These are phyloP conservation scores for Apodemus sylvaticus DNA, from an alignment of 2,113 vertebrate genomes.

Conservation along the genomic window DNA sequence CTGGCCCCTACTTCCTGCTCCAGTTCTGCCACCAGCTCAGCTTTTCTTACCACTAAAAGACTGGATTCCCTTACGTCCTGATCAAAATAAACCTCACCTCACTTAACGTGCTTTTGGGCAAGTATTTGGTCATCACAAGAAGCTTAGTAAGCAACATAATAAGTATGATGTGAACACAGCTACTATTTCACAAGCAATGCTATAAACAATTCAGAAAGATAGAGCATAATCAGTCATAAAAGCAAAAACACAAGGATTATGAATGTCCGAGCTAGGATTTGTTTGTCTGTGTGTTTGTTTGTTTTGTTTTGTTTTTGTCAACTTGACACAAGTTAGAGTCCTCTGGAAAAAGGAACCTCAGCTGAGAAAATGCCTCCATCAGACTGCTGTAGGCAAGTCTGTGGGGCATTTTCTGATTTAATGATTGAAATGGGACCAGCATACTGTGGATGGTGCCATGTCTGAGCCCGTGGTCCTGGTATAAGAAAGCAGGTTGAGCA, in stretches of 20 bases:
- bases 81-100: not conserved
- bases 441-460: no score
- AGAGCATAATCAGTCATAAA: not conserved
- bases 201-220: not conserved
- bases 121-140: no score
- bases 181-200: not conserved
- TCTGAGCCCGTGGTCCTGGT: no score
- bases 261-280: not conserved
- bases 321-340: not conserved
- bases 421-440: not conserved
- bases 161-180: not conserved
- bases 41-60: not conserved
- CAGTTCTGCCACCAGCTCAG: not conserved
- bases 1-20: not conserved
- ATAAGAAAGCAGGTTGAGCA: not conserved
- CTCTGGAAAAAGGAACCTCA: not conserved
- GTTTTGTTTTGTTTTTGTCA: not conserved
- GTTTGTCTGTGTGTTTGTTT: not conserved
- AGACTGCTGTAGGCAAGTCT: not conserved
- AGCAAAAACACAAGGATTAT: not conserved
- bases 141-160: not conserved
- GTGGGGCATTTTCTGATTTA: not conserved
- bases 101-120: not conserved
- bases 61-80: not conserved
- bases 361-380: not conserved